Evolutionary conservation across 2,113 vertebrate genomes (phyloP).

Genomic region (Isurus oxyrinchus): DNA sequence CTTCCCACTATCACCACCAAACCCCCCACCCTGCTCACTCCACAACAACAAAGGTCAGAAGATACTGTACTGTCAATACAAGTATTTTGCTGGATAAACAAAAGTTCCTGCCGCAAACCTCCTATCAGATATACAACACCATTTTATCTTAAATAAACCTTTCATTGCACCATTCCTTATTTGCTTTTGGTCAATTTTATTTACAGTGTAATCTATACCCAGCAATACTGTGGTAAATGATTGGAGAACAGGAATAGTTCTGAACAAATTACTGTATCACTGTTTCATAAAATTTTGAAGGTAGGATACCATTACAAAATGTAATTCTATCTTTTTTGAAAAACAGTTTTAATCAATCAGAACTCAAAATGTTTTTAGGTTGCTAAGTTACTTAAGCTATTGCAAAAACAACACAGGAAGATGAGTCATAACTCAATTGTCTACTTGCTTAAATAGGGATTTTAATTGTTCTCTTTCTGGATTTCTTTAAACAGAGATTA

Average conservation of each 20-base stretch:
- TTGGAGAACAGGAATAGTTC: neutral
- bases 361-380: neutral
- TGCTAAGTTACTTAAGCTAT: neutral
- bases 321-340: neutral
- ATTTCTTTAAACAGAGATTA: neutral
- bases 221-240: conserved; percentile 7
- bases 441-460: neutral
- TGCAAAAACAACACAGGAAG: neutral
- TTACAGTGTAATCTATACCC: neutral
- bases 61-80: neutral
- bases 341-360: neutral
- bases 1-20: neutral
- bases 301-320: neutral
- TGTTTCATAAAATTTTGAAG: neutral
- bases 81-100: neutral
- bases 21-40: neutral
- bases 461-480: neutral
- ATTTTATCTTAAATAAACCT: conserved; percentile 13
- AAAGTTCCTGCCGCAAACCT: neutral
- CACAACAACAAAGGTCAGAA: neutral
- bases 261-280: neutral
- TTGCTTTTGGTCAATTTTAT: conserved; percentile 15
- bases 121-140: neutral
- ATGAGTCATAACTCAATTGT: neutral
- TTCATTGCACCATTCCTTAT: neutral